A percentile compares a stretch with the other conserved stretches of the same genome.
phyloP scores from a whole-genome alignment of 2,888 invertebrate genomes.

The Drosophila tripunctata region DNA sequence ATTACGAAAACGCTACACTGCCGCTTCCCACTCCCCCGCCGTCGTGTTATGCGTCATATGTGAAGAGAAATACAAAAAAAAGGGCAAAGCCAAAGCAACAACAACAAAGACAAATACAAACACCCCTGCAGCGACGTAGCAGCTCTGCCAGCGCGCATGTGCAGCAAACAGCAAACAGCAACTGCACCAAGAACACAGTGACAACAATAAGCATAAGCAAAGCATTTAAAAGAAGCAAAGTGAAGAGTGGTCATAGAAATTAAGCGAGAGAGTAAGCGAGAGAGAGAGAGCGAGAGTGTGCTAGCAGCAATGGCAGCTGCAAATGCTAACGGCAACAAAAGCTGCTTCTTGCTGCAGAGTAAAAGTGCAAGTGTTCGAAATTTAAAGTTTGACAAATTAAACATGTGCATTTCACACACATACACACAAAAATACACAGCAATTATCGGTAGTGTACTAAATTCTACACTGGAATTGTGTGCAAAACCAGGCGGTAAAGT shows the following conservation, averaged over 20 bases:
- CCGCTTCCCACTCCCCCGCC: conserved; percentile 3
- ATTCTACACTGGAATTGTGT: conserved; percentile 26
- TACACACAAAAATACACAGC: conserved; percentile 1
- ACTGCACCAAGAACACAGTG: not conserved
- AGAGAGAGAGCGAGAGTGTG: not conserved
- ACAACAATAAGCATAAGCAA: conserved; percentile 8
- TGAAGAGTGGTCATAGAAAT: no score
- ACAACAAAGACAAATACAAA: conserved; percentile 38
- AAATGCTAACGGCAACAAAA: conserved; percentile 19
- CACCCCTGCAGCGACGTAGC: conserved; percentile 31
- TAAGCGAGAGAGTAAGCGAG: not conserved
- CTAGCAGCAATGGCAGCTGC: not conserved
- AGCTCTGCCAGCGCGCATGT: conserved; percentile 65
- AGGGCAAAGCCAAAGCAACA: conserved; percentile 40
- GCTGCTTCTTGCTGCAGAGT: not conserved
- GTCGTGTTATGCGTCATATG: conserved; percentile 69
- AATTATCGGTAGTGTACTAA: no score
- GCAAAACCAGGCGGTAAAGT: conserved; percentile 30
- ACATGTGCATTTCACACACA: conserved; percentile 8
- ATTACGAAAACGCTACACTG: conserved; percentile 32
- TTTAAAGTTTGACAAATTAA: conserved; percentile 14
- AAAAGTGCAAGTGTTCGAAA: conserved; percentile 47
- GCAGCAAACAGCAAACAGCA: conserved; percentile 38
- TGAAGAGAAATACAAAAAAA: conserved; percentile 28
- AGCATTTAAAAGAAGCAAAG: no score